Percentiles rank a stretch among this genome's conserved stretches.
phyloP scores from a whole-genome alignment of 2,113 vertebrate genomes.

The Galemys pyrenaicus region DNA sequence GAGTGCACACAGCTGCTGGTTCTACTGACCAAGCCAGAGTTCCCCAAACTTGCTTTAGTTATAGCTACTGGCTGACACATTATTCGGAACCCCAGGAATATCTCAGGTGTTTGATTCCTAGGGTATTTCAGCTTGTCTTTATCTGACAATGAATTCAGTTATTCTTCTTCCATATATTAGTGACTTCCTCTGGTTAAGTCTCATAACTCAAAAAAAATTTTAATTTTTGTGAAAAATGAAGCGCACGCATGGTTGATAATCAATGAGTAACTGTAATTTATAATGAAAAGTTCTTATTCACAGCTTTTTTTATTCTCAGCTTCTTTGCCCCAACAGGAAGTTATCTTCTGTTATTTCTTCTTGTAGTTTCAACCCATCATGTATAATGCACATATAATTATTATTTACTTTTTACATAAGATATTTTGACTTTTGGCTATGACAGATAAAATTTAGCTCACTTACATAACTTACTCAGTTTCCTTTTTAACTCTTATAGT shows the following conservation, averaged over 20 bases:
- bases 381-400: neutral
- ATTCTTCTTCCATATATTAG: too few species aligned
- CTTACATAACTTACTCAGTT: neutral
- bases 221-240: neutral
- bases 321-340: neutral
- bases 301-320: neutral
- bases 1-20: too few species aligned
- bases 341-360: neutral
- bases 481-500: neutral
- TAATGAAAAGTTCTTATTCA: neutral
- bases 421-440: neutral
- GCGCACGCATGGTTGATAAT: neutral
- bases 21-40: too few species aligned
- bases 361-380: neutral
- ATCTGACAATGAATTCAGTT: too few species aligned
- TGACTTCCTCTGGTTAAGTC: too few species aligned
- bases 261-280: neutral
- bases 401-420: neutral
- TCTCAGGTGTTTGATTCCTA: too few species aligned
- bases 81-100: too few species aligned
- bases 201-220: too few species aligned
- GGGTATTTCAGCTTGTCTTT: too few species aligned
- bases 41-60: too few species aligned
- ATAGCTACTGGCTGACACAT: too few species aligned
- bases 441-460: neutral